Conservation (phyloP, 1,140 invertebrate genomes). For the Nebria ingens region DNA sequence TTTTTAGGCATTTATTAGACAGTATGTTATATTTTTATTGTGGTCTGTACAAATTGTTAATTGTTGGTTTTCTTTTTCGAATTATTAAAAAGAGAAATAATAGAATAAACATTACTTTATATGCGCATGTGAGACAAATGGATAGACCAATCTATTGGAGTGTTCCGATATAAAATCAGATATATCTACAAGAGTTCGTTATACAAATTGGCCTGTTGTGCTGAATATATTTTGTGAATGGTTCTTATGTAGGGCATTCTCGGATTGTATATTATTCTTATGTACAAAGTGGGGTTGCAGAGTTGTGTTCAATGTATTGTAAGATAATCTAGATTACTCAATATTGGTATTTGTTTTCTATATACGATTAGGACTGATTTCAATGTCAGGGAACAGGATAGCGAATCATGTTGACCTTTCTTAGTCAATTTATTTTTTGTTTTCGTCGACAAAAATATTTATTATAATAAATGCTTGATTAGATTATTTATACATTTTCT, state of each 20-base stretch:
- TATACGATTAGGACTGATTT: background rate
- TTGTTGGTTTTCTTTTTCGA: background rate
- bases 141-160: too few species aligned
- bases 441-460: too few species aligned
- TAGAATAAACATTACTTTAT: background rate
- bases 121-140: too few species aligned
- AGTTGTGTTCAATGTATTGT: slow-evolving; percentile 4
- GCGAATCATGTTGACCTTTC: background rate
- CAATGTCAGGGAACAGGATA: background rate
- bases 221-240: background rate
- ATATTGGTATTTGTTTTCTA: background rate
- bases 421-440: too few species aligned
- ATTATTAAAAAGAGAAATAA: background rate
- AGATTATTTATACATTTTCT: too few species aligned
- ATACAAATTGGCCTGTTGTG: slow-evolving; percentile 1
- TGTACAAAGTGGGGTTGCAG: slow-evolving; percentile 3
- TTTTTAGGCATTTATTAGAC: too few species aligned
- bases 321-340: background rate
- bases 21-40: background rate
- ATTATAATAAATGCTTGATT: too few species aligned
- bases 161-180: too few species aligned
- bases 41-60: background rate
- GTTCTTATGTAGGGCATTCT: background rate
- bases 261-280: background rate
- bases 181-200: too few species aligned